Evolutionary conservation across 2,113 vertebrate genomes (phyloP).

Genomic region (Phyllostomus discolor): DNA sequence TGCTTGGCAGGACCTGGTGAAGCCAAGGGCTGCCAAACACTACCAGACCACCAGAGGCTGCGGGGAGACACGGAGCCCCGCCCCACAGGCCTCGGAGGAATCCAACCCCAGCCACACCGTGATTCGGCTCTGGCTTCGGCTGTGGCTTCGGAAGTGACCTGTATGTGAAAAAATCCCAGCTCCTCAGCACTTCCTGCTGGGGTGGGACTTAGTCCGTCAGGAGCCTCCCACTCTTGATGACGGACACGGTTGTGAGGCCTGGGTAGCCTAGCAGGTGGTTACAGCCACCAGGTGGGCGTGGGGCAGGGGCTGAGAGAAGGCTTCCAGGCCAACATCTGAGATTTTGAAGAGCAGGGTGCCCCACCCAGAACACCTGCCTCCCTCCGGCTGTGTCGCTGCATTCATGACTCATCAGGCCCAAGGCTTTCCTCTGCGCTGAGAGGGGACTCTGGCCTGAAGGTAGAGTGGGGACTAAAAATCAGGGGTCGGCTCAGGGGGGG

Average conservation of each 20-base stretch:
- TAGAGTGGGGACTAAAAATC: too few species aligned
- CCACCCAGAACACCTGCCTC: too few species aligned
- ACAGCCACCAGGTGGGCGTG: fast-evolving
- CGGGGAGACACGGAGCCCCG: too few species aligned
- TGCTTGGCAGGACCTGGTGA: too few species aligned
- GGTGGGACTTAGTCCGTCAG: neutral
- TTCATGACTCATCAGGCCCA: neutral
- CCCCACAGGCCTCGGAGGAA: neutral
- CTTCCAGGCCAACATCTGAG: neutral
- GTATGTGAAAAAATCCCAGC: neutral
- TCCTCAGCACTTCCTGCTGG: neutral
- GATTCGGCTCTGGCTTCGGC: neutral
- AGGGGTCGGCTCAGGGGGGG: too few species aligned
- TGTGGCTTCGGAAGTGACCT: neutral
- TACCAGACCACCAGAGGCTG: neutral
- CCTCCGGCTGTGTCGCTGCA: neutral
- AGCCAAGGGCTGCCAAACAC: too few species aligned
- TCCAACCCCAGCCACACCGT: neutral
- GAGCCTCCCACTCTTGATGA: neutral
- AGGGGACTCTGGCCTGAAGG: neutral
- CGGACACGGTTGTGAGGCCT: neutral
- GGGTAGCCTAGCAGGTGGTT: neutral
- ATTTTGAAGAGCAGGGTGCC: neutral
- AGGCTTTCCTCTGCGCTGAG: neutral
- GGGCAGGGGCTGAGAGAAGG: neutral